A percentile compares a stretch with the other conserved stretches of the same genome.
phyloP scores from a whole-genome alignment of 2,888 invertebrate genomes.

The Piscicola geometra region DNA sequence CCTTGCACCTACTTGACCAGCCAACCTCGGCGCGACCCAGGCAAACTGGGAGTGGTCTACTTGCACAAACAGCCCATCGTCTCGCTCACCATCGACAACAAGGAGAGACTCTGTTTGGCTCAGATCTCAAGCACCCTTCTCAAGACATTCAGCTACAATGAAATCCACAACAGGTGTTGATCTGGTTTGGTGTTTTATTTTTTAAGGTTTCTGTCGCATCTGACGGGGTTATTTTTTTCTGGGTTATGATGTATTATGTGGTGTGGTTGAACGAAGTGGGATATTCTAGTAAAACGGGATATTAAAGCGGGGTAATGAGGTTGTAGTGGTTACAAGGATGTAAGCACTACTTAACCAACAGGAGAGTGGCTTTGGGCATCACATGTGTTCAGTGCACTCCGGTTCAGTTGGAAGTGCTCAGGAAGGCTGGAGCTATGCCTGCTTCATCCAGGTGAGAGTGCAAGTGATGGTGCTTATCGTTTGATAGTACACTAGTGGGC shows the following conservation, averaged over 20 bases:
- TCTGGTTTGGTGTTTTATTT: background rate
- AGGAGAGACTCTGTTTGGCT: conserved; percentile 85
- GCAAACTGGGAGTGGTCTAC: conserved; percentile 73
- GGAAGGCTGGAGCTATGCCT: conserved; percentile 69
- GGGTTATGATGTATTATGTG: too few relatives aligned
- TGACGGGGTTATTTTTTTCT: too few relatives aligned
- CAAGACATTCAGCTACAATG: conserved; percentile 93
- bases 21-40: conserved; percentile 35
- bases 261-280: too few relatives aligned
- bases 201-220: too few relatives aligned
- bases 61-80: conserved; percentile 86
- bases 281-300: too few relatives aligned
- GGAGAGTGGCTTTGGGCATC: conserved; percentile 78
- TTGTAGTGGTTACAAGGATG: too few relatives aligned
- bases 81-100: conserved; percentile 82
- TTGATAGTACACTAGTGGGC: too few relatives aligned
- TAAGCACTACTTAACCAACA: too few relatives aligned
- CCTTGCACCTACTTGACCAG: background rate
- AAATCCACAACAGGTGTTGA: conserved; percentile 75
- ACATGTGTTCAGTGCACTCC: conserved; percentile 87
- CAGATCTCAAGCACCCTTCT: conserved; percentile 93
- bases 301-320: too few relatives aligned
- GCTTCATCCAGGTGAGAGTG: conserved; percentile 48
- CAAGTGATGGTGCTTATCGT: too few relatives aligned
- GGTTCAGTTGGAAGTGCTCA: conserved; percentile 64